Base-by-base conservation (phyloP, 2,797 vertebrate species). In the Channa striata region DNA sequence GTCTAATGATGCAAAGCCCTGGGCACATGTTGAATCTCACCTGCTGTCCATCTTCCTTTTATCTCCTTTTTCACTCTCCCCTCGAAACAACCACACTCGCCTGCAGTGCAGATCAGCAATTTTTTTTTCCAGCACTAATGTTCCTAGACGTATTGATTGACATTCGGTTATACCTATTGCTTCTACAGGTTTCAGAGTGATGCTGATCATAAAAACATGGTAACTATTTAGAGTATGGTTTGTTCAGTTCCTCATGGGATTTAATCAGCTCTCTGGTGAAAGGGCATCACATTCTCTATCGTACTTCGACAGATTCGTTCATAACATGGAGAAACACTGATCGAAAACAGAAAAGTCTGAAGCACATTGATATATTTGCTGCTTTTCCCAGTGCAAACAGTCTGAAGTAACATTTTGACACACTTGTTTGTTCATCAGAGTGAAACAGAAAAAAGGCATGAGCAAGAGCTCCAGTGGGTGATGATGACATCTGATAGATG, bases 11-110 rank as follows among this genome's bases (percentile, higher is more conserved):
- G 54, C 43, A 46, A 52, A 62, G 51, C 37, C 17, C 2, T 44
- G 46, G 13, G 20, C 61, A 65, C 84, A 62, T 90, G 79, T 89
- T 80, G 70, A 80, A 47, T 72, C 63, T 83, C 65, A 82, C 75
- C 77, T 86, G 74, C 80, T 65, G 58, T 44, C 11, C 25, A 11
- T 11, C 16, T 39, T 12, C 21, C 16, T 43, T 66, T 68, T 50
- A 49, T 66, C 19, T 25, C 8, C 36, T 20, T 49, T 53, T 51
- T 11, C 12, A 21, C 8, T 25, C 16, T 6, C 16, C 16, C 44
- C 16, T 30, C 56, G 16, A 23, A 75, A 50, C 23, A 44, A 23
- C 42, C 43, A 30, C n/a, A 21, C 40, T 49, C 33, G 46, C 5
- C 13, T 12, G 11, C 19, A 37, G 23, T 9, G 11, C 11, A 10